Evolutionary conservation across 2,113 vertebrate species (phyloP).

Genomic region (Aegypius monachus): DNA sequence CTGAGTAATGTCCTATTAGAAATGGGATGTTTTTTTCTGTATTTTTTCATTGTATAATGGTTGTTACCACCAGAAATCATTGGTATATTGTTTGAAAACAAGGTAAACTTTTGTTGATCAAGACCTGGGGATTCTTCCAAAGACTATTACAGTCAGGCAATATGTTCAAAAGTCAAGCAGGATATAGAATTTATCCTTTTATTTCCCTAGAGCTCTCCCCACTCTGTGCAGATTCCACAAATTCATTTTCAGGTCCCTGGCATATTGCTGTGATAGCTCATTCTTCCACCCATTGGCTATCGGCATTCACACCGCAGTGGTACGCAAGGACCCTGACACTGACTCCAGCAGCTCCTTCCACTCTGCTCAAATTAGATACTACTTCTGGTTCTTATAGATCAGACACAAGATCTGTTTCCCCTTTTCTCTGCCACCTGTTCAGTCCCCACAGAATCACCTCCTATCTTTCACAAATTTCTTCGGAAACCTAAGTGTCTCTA

Average conservation of each 20-base stretch:
- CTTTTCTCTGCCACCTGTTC: not conserved
- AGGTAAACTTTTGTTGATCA: not conserved
- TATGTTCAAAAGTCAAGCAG: not conserved
- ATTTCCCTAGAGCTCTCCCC: not conserved
- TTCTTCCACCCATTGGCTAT: not conserved
- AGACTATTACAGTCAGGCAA: not conserved
- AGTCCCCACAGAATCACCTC: not conserved
- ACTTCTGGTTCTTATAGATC: not conserved
- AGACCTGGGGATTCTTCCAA: not conserved
- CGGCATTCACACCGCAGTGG: not conserved
- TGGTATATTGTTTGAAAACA: not conserved
- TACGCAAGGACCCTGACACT: not conserved
- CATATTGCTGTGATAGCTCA: not conserved
- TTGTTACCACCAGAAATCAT: not conserved
- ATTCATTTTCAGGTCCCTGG: not conserved
- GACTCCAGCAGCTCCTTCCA: not conserved
- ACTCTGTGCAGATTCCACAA: not conserved
- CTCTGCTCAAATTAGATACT: not conserved
- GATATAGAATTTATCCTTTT: not conserved
- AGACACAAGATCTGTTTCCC: not conserved
- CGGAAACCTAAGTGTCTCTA: not conserved
- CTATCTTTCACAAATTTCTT: not conserved
- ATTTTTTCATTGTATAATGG: not conserved
- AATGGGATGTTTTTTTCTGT: not conserved
- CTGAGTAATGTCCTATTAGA: not conserved